phyloP scores from a whole-genome alignment of 2,797 vertebrate genomes.

The Siniperca undulata region DNA sequence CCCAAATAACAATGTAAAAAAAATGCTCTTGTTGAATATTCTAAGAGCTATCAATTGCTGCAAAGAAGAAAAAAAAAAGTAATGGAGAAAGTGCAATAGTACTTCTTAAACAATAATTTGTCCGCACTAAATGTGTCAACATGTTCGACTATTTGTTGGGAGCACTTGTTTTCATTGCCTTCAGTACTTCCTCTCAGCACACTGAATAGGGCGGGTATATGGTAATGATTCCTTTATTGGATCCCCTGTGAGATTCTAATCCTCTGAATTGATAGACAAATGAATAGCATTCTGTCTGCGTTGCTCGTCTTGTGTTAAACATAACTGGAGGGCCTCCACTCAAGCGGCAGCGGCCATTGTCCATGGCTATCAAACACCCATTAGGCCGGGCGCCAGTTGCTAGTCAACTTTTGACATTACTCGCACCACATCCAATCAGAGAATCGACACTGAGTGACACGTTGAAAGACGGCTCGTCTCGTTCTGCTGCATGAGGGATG shows the following conservation, averaged over 20 bases:
- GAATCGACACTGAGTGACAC: conserved; percentile 54
- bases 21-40: not conserved
- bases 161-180: conserved; percentile 65
- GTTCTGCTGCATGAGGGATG: conserved; percentile 60
- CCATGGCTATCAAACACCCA: conserved; percentile 80
- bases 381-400: conserved; percentile 81
- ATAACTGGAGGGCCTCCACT: conserved; percentile 74
- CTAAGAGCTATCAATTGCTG: not conserved
- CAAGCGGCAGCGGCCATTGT: conserved; percentile 73
- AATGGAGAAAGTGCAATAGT: not conserved
- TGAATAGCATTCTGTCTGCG: conserved; percentile 74
- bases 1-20: not conserved
- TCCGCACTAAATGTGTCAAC: conserved; percentile 57
- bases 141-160: conserved; percentile 42
- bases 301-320: conserved; percentile 71
- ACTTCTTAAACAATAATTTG: conserved; percentile 22
- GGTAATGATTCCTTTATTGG: conserved; percentile 73
- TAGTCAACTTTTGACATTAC: conserved; percentile 81
- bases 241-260: conserved; percentile 71
- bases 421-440: conserved; percentile 65
- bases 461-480: conserved; percentile 64
- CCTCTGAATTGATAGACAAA: conserved; percentile 77
- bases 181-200: conserved; percentile 60
- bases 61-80: not conserved
- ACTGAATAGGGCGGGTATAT: conserved; percentile 71